Evolutionary conservation across 30 jellyfish, hydroid and myxozoan genomes (phyloP), one percentile per base, ranked within the genome.

Genomic region (Turritopsis rubra): DNA sequence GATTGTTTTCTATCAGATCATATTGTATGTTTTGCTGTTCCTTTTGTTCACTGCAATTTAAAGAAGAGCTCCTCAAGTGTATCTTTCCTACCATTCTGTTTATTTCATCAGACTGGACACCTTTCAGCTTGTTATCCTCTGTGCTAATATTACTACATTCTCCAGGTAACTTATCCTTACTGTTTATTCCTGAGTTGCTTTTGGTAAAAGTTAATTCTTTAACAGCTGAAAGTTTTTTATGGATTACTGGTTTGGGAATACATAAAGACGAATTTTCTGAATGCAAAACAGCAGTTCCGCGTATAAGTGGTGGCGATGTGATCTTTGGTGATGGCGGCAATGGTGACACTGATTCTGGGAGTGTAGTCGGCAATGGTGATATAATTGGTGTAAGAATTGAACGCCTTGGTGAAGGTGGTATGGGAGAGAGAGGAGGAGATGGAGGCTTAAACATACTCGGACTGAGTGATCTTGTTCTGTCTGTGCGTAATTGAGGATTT

Each of bases 381-480:
- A 90, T 65, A 21, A 82, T 21, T 0, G 88, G 88, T n/a, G 88
- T 82, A 0, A 82, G 73, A 7, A 82, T 71, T 4, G 84, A 24
- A 19, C 83, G 29, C 16, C 86, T 27, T 1, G 97, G 97, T 53
- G 97, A 90, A 19, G 97, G 97, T 25, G 95, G 97, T 16, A 90
- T 90, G 22, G 97, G 97, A 52, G 95, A 86, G 18, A 90, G 84
- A 9, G 97, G 97, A 16, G 97, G 97, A 53, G 97, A 90, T 0
- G 89, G 94, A 0, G 92, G 78, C 18, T 74, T 74, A 52, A 89
- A 89, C 53, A 83, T 84, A 21, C 82, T 65, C 5, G 89, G 85
- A 29, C 68, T 28, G 60, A 75, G 65, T 29, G 83, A n/a, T 77
- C 77, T 9, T 23, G 31, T 68, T 23, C 77, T 23, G 8, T 68